phyloP scores from a whole-genome alignment of 2,113 vertebrate species.

The Petrocephalus microphthalmus region DNA sequence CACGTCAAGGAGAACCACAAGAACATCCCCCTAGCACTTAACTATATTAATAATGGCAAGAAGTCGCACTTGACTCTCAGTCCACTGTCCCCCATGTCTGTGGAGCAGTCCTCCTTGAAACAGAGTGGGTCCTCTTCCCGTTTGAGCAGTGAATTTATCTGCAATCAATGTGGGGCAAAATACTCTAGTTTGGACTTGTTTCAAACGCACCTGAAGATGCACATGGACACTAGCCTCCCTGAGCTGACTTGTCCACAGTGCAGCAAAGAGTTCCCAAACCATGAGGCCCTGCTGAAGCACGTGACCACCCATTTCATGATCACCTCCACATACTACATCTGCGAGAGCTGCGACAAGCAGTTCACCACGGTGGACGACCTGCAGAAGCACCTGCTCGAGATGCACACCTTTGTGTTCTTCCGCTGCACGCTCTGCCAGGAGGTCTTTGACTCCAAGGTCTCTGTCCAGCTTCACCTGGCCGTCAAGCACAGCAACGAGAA shows the following conservation, averaged over 20 bases:
- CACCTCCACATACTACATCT: slow-evolving; percentile 96
- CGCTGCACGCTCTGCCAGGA: slow-evolving; percentile 97
- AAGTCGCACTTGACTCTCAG: slow-evolving; percentile 84
- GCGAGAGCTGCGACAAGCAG: slow-evolving; percentile 98
- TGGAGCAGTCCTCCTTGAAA: slow-evolving; percentile 82
- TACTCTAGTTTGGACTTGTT: slow-evolving; percentile 90
- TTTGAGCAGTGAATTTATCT: slow-evolving; percentile 83
- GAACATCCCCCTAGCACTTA: slow-evolving; percentile 95
- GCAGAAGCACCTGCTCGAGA: slow-evolving; percentile 94
- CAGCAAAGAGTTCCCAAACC: slow-evolving; percentile 97
- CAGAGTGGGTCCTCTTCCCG: slow-evolving; percentile 76
- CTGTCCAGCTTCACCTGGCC: slow-evolving; percentile 92
- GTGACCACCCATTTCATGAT: slow-evolving; percentile 96
- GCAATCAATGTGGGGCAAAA: slow-evolving; percentile 92
- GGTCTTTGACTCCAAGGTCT: slow-evolving; percentile 97
- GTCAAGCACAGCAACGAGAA: slow-evolving; percentile 98
- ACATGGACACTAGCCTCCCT: slow-evolving; percentile 84
- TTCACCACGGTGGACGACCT: slow-evolving; percentile 96
- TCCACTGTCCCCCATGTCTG: slow-evolving; percentile 83
- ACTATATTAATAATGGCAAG: slow-evolving; percentile 94
- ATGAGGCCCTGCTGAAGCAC: slow-evolving; percentile 92
- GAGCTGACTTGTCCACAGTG: slow-evolving; percentile 94
- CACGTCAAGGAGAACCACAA: slow-evolving; percentile 98
- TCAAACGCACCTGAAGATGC: slow-evolving; percentile 94
- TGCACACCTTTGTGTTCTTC: slow-evolving; percentile 98